phyloP scores from a whole-genome alignment of 1,140 invertebrate species.

The Drosophila aff. region DNA sequence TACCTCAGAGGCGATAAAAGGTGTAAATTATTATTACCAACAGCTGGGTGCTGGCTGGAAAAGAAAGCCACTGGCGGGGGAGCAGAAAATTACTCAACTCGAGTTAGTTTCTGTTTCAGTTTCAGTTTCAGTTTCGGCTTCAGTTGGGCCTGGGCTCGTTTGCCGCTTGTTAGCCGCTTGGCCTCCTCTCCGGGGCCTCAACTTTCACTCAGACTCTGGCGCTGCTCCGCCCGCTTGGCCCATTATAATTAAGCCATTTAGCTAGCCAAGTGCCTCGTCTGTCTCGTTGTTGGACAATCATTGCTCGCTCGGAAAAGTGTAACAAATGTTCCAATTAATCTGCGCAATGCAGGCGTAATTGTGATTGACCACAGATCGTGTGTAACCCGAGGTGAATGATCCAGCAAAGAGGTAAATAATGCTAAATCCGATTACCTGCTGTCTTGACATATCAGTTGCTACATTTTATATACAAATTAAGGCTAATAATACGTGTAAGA shows the following conservation, averaged over 20 bases:
- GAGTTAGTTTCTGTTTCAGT: constrained; percentile 41
- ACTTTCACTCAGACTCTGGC: constrained; percentile 41
- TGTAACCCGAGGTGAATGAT: constrained; percentile 47
- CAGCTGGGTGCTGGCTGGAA: constrained; percentile 21
- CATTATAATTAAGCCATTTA: constrained; percentile 71
- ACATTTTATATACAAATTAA: background rate
- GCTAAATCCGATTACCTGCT: constrained; percentile 1
- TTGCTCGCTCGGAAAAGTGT: constrained; percentile 59
- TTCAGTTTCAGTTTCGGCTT: constrained; percentile 23
- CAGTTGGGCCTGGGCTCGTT: constrained; percentile 39
- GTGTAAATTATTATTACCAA: constrained; percentile 73
- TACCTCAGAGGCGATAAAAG: constrained; percentile 67
- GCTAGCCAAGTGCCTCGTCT: constrained; percentile 39
- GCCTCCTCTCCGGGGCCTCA: constrained; percentile 17
- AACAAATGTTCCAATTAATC: constrained; percentile 51
- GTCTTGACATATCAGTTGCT: background rate
- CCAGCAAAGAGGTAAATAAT: constrained; percentile 8
- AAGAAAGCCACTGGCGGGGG: constrained; percentile 58
- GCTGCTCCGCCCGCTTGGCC: constrained; percentile 28
- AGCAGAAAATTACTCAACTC: constrained; percentile 74
- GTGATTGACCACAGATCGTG: constrained; percentile 33
- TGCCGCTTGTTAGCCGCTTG: constrained; percentile 21
- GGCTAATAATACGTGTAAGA: background rate
- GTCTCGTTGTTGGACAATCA: constrained; percentile 35
- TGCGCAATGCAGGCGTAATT: constrained; percentile 31